Base-by-base conservation (phyloP, 2,797 vertebrate species). In the Cygnus olor region DNA sequence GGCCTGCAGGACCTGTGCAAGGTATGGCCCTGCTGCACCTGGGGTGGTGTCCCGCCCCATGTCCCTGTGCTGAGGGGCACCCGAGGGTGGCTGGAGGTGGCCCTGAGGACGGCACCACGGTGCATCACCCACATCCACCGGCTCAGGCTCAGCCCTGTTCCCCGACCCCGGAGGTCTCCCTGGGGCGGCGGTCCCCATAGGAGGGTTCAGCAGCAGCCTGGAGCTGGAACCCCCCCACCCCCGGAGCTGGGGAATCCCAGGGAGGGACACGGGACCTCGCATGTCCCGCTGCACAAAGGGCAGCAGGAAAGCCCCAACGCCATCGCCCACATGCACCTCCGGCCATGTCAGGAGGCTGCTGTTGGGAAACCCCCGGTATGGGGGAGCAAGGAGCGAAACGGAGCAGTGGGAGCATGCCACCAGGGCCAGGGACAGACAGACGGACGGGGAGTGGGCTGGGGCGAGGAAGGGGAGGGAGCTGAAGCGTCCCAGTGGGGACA, bases 1-100 rank as follows among this genome's bases (percentile, higher is more conserved):
- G 98, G 97, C 58, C 94, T 98, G 60, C 96, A 98, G 69, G 98
- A 98, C 53, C 94, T 98, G 63, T 95, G 97, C 92, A 96, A 98
- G 98, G 98, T 98, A 94, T 0, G 4, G n/a, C 6, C 1, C 73
- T 83, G 4, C 58, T 79, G 42, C 21, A 27, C 30, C 44, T 20
- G 11, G 38, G 6, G 3, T 0, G 4, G 15, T 30, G 57, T 17
- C 38, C 0, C 21, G 9, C 78, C 1, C 0, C 21, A 9, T 65
- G 61, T 1, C 8, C n/a, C 54, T 0, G 0, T 24, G 30, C 68
- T 82, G 56, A 65, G 66, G n/a, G 85, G 49, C 47, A 34, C 27
- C 30, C 60, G 19, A 44, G 4, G 22, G 36, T 76, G 18, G 57
- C 61, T 77, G 71, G 27, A 69, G 63, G 11, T 76, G 53, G 34